phyloP scores from a whole-genome alignment of 2,888 invertebrate species.

The Nineta flava region DNA sequence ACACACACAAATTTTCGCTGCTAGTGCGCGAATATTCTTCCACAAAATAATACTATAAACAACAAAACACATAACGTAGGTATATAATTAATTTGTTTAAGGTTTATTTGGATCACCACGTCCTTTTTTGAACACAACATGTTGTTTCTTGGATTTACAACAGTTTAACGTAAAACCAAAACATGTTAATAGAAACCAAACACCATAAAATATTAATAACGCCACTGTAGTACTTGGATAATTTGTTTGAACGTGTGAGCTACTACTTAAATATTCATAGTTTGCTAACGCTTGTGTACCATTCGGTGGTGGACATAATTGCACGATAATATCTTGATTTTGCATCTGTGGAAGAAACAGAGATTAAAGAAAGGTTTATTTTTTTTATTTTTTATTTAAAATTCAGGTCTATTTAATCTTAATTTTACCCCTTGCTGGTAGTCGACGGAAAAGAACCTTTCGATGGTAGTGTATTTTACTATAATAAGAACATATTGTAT shows the following conservation, averaged over 20 bases:
- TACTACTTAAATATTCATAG: slow-evolving; percentile 31
- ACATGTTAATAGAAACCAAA: slow-evolving; percentile 42
- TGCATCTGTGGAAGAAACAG: slow-evolving; percentile 43
- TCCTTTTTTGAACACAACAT: slow-evolving; percentile 32
- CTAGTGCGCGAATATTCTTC: too few species aligned
- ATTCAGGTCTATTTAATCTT: too few species aligned
- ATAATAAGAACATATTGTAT: too few species aligned
- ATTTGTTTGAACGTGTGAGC: slow-evolving; percentile 27
- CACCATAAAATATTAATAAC: slow-evolving; percentile 41
- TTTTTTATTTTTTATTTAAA: background rate
- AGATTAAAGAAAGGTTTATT: background rate
- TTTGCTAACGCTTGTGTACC: slow-evolving; percentile 51
- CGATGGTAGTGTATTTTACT: too few species aligned
- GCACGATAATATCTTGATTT: slow-evolving; percentile 74
- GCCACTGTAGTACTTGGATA: slow-evolving; percentile 38
- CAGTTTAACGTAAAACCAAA: slow-evolving; percentile 43
- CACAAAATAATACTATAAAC: background rate
- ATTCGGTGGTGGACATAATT: slow-evolving; percentile 66
- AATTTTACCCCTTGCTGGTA: background rate
- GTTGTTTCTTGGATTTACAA: slow-evolving; percentile 32
- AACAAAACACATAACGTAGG: background rate
- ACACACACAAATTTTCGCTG: too few species aligned
- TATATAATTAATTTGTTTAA: slow-evolving; percentile 22
- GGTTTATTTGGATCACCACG: slow-evolving; percentile 45
- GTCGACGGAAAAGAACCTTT: too few species aligned